phyloP scores from a whole-genome alignment of 2,888 invertebrate species.

The Eupithecia insigniata region DNA sequence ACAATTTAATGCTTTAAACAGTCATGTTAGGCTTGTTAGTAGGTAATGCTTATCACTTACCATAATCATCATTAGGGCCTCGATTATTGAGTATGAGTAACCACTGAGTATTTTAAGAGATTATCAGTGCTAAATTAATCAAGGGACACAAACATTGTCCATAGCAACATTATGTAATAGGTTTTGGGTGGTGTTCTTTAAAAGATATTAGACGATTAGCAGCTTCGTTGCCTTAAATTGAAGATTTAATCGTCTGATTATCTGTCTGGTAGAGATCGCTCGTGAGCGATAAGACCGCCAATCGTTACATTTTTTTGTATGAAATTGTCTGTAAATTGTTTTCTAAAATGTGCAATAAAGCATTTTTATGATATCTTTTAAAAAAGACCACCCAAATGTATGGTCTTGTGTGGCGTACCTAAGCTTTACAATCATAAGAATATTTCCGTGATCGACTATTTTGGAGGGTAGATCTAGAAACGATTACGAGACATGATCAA shows the following conservation, averaged over 20 bases:
- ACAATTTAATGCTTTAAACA: not conserved
- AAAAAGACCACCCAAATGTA: not conserved
- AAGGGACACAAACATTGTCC: not conserved
- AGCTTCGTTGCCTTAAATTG: too few relatives aligned
- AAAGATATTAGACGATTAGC: not conserved
- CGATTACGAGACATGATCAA: slow-evolving; percentile 7
- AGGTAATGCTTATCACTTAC: not conserved
- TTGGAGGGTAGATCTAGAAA: not conserved
- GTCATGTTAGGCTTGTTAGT: slow-evolving; percentile 11
- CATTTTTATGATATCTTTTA: too few relatives aligned
- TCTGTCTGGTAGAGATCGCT: too few relatives aligned
- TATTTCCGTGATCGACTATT: not conserved
- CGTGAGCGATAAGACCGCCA: too few relatives aligned
- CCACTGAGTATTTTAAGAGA: not conserved
- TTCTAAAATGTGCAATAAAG: too few relatives aligned
- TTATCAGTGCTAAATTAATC: not conserved
- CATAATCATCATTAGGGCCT: not conserved
- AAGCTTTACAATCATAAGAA: not conserved
- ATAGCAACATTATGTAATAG: not conserved
- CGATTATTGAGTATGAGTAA: too few relatives aligned
- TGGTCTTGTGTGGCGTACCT: not conserved
- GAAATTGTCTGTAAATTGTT: too few relatives aligned
- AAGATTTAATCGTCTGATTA: not conserved
- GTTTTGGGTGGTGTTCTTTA: not conserved
- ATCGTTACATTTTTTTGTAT: too few relatives aligned